Evolutionary conservation across 2,113 vertebrate species (phyloP).

Genomic region (Leptosomus discolor): DNA sequence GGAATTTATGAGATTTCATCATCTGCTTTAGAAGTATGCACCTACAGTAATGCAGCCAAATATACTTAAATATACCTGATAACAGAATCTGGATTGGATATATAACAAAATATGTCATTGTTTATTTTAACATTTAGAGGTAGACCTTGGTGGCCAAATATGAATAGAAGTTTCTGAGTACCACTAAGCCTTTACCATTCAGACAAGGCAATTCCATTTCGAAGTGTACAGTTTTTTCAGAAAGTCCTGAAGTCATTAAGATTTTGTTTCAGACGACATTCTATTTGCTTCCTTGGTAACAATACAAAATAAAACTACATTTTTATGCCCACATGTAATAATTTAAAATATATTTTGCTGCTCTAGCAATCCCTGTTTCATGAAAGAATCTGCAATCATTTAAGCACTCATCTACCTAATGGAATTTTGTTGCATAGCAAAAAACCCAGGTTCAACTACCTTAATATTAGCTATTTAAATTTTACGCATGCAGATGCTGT

Average conservation of each 20-base stretch:
- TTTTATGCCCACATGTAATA: neutral
- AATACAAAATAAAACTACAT: conserved; percentile 8
- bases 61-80: neutral
- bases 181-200: neutral
- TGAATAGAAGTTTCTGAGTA: neutral
- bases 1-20: neutral
- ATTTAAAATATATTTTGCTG: neutral
- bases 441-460: neutral
- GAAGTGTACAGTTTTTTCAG: neutral
- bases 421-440: neutral
- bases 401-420: neutral
- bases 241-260: neutral
- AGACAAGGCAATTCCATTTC: neutral
- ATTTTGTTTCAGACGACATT: neutral
- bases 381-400: neutral
- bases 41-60: too few species aligned
- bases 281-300: neutral
- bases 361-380: neutral
- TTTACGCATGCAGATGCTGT: neutral
- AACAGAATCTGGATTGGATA: neutral
- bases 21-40: neutral
- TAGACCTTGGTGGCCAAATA: neutral
- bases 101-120: neutral
- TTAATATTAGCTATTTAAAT: neutral
- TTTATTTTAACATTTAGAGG: neutral